Base-by-base conservation (phyloP, 1,140 invertebrate species). In the Drosophila chauvacae region DNA sequence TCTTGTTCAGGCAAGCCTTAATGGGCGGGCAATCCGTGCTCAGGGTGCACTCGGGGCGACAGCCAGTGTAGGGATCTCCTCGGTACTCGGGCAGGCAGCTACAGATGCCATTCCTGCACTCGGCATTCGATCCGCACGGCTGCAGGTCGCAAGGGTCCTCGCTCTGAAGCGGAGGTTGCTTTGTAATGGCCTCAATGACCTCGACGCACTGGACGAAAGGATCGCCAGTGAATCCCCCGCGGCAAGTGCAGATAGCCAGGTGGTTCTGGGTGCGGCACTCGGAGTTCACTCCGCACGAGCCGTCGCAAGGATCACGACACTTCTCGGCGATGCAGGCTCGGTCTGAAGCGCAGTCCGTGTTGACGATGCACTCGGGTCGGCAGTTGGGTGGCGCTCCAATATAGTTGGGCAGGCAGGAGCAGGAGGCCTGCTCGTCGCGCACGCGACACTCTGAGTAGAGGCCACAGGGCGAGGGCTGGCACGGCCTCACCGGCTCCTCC, bases 31-130 rank as follows among this genome's bases (percentile, higher is more conserved):
- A 98, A 66, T 98, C 97, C 2, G 96, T 95, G 90, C 97, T 97
- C 81, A 96, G 94, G 0, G 96, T 95, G 92, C 97, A 98, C 92
- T 97, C 96, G 16, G 97, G 97, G 72, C 96, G 93, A 91, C 97
- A 97, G 20, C 94, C 95, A 59, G 92, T 90, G 72, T 96, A 95
- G 6, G 95, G 95, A 92, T 95, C 94, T 26, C 95, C 95, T 48
- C 94, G 93, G 90, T 96, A 96, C 60, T 95, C 95, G 20, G 93
- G 90, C 60, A 95, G 72, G 77, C 96, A 96, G 28, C 93, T 93
- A 79, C 95, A 96, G 53, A 96, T 95, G 56, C 95, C 95, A 28
- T 80, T 71, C 93, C 94, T 94, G 91, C 95, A 96, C 88, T 96
- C 80, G 37, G 96, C 96, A 93, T 97, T 97, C 2, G 95, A 94